phyloP scores from a whole-genome alignment of 2,888 invertebrate genomes.

The Lissonota sp. region DNA sequence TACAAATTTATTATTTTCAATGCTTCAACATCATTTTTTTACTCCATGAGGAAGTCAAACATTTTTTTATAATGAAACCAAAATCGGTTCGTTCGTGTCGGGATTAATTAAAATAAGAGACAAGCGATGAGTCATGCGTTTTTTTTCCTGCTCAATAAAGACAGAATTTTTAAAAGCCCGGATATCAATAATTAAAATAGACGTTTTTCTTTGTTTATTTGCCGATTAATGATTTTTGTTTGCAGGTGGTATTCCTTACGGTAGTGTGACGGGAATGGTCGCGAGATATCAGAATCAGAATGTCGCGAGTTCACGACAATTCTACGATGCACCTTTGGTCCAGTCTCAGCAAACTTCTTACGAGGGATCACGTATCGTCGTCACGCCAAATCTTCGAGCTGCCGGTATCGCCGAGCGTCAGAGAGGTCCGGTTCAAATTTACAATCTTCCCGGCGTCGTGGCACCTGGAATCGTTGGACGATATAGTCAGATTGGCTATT shows the following conservation, averaged over 20 bases:
- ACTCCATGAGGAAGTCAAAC: too few relatives aligned
- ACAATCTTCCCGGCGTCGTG: slow-evolving; percentile 74
- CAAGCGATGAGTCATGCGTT: background rate
- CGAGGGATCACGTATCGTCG: slow-evolving; percentile 65
- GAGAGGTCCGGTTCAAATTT: slow-evolving; percentile 75
- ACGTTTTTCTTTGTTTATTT: too few relatives aligned
- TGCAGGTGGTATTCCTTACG: slow-evolving; percentile 87
- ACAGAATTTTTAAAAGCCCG: background rate
- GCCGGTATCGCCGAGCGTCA: slow-evolving; percentile 63
- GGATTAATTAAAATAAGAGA: too few relatives aligned
- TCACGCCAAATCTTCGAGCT: slow-evolving; percentile 72
- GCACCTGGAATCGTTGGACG: slow-evolving; percentile 74
- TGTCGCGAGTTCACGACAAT: slow-evolving; percentile 36
- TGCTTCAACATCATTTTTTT: too few relatives aligned
- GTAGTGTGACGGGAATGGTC: slow-evolving; percentile 87
- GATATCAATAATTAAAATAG: background rate
- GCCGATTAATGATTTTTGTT: too few relatives aligned
- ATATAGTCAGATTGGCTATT: slow-evolving; percentile 74
- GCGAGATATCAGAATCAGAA: slow-evolving; percentile 82
- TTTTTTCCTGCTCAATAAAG: background rate
- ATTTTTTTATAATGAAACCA: too few relatives aligned
- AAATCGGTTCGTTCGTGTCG: too few relatives aligned
- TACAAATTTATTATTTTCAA: too few relatives aligned
- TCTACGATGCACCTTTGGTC: slow-evolving; percentile 32
- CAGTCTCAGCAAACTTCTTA: slow-evolving; percentile 34